Evolutionary conservation across 2,888 invertebrate species (phyloP), one percentile per base, ranked within the genome.

Genomic region (Limnephilus marmoratus): DNA sequence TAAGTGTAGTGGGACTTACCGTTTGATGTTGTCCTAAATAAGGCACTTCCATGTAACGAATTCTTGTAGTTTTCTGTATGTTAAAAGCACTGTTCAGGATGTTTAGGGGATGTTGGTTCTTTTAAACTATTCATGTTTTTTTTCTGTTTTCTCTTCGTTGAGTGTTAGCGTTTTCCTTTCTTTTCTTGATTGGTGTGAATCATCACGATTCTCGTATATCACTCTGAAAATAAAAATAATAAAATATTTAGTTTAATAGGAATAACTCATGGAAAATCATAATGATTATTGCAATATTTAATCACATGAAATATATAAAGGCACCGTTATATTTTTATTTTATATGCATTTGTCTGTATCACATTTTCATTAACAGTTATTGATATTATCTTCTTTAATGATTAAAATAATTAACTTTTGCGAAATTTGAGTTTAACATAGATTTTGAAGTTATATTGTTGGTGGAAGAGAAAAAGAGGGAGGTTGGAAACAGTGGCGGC

Each of bases 11-110:
- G 24, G 3, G 86, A 41, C 91, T 91, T 81, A 91, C 91, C 91
- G 86, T 87, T 80, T n/a, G 86, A 80, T 41, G 91, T 34, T 81
- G 34, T 29, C 29, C 86, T 49, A 49, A 41, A 41, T 37, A 53
- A 31, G 37, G 91, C 86, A 81, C 86, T 80, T 86, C 86, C 91
- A 91, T 91, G 80, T 29, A 80, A 29, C 85, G 41, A 86, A 45
- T 68, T 86, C 34, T 41, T 80, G 41, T 15, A 31, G 91, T 49
- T 91, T 29, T 53, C 91, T 41, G 31, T 90, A 15, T 37, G 31
- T 86, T 41, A 91, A 86, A 86, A 45, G 34, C 80, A 85, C 91
- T 91, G 24, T 90, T 90, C 68, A 13, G 13, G 53, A 49, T 24
- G 12, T 37, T 49, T 53, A 29, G 90, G 53, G 31, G n/a, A 37